phyloP scores from a whole-genome alignment of 1,140 invertebrate genomes.

The Papilio xuthus region DNA sequence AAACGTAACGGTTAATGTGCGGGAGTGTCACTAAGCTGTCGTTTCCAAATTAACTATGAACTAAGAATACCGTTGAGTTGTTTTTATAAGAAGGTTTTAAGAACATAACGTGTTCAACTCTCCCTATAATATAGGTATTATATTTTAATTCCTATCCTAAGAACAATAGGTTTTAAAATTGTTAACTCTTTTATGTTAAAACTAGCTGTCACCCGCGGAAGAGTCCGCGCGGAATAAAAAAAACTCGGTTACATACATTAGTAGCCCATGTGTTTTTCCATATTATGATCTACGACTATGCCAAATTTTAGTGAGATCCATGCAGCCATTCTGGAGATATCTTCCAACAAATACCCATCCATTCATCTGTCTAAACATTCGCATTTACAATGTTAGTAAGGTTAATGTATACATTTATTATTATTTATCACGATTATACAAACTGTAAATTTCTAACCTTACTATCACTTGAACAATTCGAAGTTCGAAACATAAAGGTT shows the following conservation, averaged over 20 bases:
- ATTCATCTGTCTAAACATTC: too few relatives aligned
- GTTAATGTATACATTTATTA: not conserved
- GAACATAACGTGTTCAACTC: not conserved
- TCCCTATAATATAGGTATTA: not conserved
- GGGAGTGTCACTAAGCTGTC: conserved; percentile 43
- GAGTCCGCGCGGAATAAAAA: too few relatives aligned
- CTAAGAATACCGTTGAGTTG: conserved; percentile 9
- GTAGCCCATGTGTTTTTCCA: too few relatives aligned
- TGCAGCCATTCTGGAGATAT: too few relatives aligned
- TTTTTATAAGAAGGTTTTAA: not conserved
- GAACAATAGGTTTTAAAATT: too few relatives aligned
- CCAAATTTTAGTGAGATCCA: too few relatives aligned
- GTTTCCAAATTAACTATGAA: conserved; percentile 30
- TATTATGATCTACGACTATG: too few relatives aligned
- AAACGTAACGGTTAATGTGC: conserved; percentile 54
- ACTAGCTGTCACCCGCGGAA: too few relatives aligned
- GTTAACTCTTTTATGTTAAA: too few relatives aligned
- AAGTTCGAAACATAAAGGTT: not conserved
- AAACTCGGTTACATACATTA: too few relatives aligned
- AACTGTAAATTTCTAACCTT: not conserved
- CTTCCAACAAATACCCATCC: too few relatives aligned
- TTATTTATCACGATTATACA: not conserved
- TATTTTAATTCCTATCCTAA: not conserved
- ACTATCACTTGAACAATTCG: not conserved
- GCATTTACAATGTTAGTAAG: too few relatives aligned